These are phyloP conservation scores for Hoplodrina ambigua DNA, from an alignment of 2,888 invertebrate species.

Conservation along the genomic window DNA sequence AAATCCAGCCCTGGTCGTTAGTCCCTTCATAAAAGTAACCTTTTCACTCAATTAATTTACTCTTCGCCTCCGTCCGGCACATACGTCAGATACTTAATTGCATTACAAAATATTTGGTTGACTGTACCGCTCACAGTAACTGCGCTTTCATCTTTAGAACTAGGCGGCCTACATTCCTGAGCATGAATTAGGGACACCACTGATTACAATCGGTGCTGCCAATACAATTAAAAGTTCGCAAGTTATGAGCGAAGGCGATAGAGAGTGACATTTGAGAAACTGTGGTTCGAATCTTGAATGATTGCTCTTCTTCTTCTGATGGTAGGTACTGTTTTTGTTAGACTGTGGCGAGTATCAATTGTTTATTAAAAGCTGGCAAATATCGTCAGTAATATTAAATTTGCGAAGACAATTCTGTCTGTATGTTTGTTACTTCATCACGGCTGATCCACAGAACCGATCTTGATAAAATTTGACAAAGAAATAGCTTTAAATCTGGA, in stretches of 20 bases:
- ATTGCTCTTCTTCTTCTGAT: no score
- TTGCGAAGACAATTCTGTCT: no score
- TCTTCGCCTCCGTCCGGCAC: not conserved
- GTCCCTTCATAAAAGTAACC: not conserved
- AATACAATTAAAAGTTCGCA: slow-evolving; percentile 41
- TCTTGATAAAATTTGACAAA: no score
- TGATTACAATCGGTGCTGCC: slow-evolving; percentile 46
- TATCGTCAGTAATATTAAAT: no score
- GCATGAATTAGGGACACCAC: slow-evolving; percentile 48
- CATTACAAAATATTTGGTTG: slow-evolving; percentile 1
- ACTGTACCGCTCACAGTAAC: slow-evolving; percentile 16
- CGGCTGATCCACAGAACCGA: no score
- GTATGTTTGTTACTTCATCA: no score
- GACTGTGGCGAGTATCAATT: no score
- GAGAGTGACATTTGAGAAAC: slow-evolving; percentile 19
- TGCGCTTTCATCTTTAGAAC: slow-evolving; percentile 54
- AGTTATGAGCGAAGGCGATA: slow-evolving; percentile 21
- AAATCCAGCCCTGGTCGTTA: not conserved
- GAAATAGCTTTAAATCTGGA: no score
- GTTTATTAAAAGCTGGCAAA: no score
- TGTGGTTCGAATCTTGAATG: no score
- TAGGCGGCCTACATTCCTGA: slow-evolving; percentile 52
- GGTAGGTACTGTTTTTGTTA: no score
- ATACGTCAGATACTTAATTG: not conserved
- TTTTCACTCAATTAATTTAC: not conserved